A percentile compares a stretch with the other conserved stretches of the same genome.
Evolutionary conservation across 1,140 invertebrate species (phyloP).

Genomic region (Drosophila ercepeae): DNA sequence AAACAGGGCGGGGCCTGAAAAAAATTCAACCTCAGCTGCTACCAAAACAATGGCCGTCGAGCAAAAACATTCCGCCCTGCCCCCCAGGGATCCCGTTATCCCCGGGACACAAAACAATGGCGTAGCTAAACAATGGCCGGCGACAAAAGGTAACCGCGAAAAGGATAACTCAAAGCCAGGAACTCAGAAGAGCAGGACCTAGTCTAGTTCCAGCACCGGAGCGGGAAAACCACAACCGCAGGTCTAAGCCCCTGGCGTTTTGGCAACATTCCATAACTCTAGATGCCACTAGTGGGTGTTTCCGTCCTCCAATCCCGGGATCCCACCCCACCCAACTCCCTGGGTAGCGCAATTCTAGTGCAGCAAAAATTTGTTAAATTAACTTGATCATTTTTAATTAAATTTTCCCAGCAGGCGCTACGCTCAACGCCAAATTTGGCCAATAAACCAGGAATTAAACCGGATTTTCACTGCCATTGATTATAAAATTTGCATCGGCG

Average conservation of each 20-base stretch:
- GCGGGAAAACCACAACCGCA: constrained; percentile 33
- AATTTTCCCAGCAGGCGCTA: constrained; percentile 25
- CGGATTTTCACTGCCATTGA: constrained; percentile 14
- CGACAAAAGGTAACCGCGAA: constrained; percentile 59
- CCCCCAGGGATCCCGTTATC: background rate
- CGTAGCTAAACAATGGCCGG: constrained; percentile 44
- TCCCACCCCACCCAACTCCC: constrained; percentile 1
- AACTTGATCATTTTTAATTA: constrained; percentile 47
- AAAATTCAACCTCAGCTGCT: constrained; percentile 5
- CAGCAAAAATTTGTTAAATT: constrained; percentile 40
- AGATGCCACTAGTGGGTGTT: background rate
- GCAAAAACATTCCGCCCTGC: constrained; percentile 28
- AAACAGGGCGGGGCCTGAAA: constrained; percentile 12
- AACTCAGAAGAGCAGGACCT: constrained; percentile 2
- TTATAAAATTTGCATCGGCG: constrained; percentile 14
- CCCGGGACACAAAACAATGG: constrained; percentile 42
- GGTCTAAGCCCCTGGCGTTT: constrained; percentile 39
- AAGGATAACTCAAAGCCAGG: constrained; percentile 40
- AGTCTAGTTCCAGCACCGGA: background rate
- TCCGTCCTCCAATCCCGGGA: background rate
- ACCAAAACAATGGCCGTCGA: constrained; percentile 35
- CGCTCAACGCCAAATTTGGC: constrained; percentile 15
- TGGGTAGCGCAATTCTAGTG: constrained; percentile 5
- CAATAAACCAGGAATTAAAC: constrained; percentile 23
- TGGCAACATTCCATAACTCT: constrained; percentile 44